Percentiles rank a stretch among this genome's conserved stretches.
Conservation (phyloP, 2,113 vertebrate genomes). For the Oncorhynchus clarkii region DNA sequence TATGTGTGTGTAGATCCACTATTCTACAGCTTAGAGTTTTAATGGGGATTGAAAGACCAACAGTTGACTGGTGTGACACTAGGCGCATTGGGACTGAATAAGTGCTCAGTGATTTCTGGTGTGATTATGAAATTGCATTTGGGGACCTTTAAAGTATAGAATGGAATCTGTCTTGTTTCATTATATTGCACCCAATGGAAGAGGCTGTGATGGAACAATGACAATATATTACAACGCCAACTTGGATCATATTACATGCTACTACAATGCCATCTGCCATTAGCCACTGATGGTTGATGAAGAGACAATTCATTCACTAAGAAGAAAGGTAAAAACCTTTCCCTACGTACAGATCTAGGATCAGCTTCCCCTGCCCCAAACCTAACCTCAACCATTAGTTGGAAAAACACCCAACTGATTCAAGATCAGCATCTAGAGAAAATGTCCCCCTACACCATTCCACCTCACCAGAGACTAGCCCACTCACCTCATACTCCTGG, state of each 20-base stretch:
- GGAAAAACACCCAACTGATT: too few species aligned
- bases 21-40: too few species aligned
- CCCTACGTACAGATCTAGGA: not conserved
- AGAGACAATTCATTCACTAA: not conserved
- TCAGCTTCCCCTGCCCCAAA: not conserved
- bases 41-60: too few species aligned
- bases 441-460: too few species aligned
- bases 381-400: not conserved
- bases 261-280: too few species aligned
- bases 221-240: too few species aligned
- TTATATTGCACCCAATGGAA: not conserved
- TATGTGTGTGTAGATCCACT: not conserved
- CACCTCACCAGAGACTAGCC: constrained; percentile 1
- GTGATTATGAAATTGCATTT: not conserved
- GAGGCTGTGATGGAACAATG: not conserved
- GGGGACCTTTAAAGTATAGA: too few species aligned
- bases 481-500: constrained; percentile 95
- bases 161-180: too few species aligned
- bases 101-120: not conserved
- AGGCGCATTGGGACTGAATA: not conserved
- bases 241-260: too few species aligned
- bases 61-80: too few species aligned
- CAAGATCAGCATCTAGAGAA: too few species aligned
- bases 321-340: too few species aligned
- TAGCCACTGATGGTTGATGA: not conserved